A percentile compares a stretch with the other conserved stretches of the same genome.
Conservation (phyloP, 2,888 invertebrate species). For the Gastracanthus pulcherrimus region DNA sequence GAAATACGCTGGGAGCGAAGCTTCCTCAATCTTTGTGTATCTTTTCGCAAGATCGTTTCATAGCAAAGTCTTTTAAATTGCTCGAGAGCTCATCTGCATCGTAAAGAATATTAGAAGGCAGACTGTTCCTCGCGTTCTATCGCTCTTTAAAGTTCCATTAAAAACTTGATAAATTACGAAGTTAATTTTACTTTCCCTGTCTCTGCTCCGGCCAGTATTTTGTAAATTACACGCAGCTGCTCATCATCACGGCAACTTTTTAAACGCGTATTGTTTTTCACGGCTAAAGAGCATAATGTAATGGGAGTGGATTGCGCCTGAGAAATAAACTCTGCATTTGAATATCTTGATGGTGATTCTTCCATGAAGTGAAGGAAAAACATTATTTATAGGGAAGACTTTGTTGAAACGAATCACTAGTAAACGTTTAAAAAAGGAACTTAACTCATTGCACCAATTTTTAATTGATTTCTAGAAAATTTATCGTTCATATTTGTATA, state of each 20-base stretch:
- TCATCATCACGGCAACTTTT: neutral
- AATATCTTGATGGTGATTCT: too few species aligned
- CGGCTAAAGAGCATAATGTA: neutral
- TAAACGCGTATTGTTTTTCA: neutral
- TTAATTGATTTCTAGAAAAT: too few species aligned
- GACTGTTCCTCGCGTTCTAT: neutral
- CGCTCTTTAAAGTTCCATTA: slow-evolving; percentile 39
- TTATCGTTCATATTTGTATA: too few species aligned
- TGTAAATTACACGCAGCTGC: too few species aligned
- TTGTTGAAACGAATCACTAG: too few species aligned
- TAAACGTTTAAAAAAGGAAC: too few species aligned
- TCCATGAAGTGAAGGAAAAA: too few species aligned
- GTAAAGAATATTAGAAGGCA: slow-evolving; percentile 31
- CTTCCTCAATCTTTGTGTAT: neutral
- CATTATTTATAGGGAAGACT: too few species aligned
- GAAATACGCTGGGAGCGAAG: neutral
- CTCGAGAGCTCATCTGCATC: slow-evolving; percentile 24
- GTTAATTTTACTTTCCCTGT: slow-evolving; percentile 32
- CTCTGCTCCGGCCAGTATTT: too few species aligned
- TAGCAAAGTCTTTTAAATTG: neutral
- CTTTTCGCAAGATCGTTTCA: neutral
- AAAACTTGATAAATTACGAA: slow-evolving; percentile 49
- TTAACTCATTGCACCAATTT: too few species aligned
- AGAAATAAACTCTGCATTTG: too few species aligned
- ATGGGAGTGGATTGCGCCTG: too few species aligned